These are phyloP conservation scores for Colletes latitarsis DNA, from an alignment of 1,140 invertebrate genomes.

Conservation along the genomic window DNA sequence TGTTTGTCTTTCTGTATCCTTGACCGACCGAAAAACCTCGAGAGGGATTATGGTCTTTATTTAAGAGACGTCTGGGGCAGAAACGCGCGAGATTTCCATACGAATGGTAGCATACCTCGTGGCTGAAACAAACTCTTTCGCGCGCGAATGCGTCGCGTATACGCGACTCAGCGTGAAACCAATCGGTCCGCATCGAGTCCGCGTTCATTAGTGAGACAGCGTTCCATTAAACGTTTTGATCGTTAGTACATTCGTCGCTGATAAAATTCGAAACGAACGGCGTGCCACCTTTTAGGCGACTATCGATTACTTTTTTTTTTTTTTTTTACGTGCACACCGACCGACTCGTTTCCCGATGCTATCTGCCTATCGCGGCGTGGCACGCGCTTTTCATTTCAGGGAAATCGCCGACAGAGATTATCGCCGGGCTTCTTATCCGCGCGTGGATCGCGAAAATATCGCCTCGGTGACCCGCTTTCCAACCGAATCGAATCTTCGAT, in stretches of 20 bases:
- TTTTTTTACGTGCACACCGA: background rate
- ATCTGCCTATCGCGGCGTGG: background rate
- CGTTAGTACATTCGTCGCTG: background rate
- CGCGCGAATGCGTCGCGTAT: no score
- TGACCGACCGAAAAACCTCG: no score
- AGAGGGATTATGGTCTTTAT: no score
- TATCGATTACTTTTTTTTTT: background rate
- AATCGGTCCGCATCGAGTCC: background rate
- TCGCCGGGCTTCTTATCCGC: slow-evolving; percentile 18
- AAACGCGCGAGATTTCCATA: no score
- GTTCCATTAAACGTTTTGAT: slow-evolving; percentile 15
- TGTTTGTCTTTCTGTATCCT: no score
- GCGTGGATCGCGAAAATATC: slow-evolving; percentile 16
- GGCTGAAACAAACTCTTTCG: no score
- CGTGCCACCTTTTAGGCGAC: slow-evolving; percentile 39
- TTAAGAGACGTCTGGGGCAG: no score
- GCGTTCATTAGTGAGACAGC: slow-evolving; percentile 50
- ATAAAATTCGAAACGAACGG: background rate
- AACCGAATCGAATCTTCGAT: background rate
- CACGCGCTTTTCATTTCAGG: background rate
- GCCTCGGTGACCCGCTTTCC: background rate
- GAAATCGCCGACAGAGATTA: background rate
- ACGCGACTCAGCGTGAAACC: background rate
- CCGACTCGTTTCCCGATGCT: background rate
- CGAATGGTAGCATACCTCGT: no score